Evolutionary conservation across 2,888 invertebrate genomes (phyloP), one percentile per base, ranked within the genome.

Genomic region (Drosophila nigricruria): DNA sequence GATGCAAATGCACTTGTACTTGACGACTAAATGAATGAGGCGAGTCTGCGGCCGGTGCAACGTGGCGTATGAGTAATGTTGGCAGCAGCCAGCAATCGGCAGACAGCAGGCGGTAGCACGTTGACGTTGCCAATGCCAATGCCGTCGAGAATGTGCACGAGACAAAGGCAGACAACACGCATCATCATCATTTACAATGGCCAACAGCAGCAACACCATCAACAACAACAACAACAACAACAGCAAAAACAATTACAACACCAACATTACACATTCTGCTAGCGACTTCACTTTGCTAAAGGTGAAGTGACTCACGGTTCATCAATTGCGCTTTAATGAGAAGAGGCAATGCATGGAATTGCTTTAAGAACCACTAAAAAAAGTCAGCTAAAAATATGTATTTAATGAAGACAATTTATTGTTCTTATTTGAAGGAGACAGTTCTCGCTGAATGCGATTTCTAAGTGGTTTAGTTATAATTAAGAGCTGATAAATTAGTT

Each of bases 1-100:
- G 88, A 86, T 86, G 86, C 86, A 88, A 86, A 86, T 86, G 82
- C 82, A 80, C 88, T 88, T 81, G 83, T 78, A 88, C 87, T 82
- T 88, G 86, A 86, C 82, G 88, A 82, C 84, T 84, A 82, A 87
- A 82, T 87, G 84, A 84, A 87, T 84, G 84, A 73, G 76, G 73
- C 77, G 49, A 57, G 45, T 56, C 60, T 77, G 77, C 42, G 65
- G 77, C 52, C 64, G 70, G 42, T 64, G 74, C 72, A 73, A 75
- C 82, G 75, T 63, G 72, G 75, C 86, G 72, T 78, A 82, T 85
- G 82, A 87, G 81, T 82, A 82, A 84, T 85, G 84, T 54, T 59
- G 54, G 58, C 68, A 66, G 38, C 42, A 61, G 40, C 34, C 50
- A 45, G 20, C 20, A 56, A 45, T 32, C 61, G 56, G n/a, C 45